Evolutionary conservation across 2,888 invertebrate genomes (phyloP).

Genomic region (Aphidoletes aphidimyza): DNA sequence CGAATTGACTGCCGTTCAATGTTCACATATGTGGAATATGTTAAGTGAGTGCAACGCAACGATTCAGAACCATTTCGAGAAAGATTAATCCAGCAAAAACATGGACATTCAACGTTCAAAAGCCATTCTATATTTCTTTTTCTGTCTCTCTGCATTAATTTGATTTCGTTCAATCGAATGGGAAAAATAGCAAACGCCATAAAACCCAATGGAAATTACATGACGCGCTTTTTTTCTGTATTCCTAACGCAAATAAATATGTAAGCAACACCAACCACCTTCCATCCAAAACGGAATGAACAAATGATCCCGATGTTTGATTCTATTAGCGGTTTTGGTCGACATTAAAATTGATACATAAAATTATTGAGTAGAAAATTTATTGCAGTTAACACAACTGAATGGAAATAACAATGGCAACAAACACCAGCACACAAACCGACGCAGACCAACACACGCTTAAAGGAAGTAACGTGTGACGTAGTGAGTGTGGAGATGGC

Average conservation of each 20-base stretch:
- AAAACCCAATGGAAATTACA: not conserved
- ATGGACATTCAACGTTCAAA: not conserved
- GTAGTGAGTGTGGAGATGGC: conserved; percentile 42
- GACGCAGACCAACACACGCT: not conserved
- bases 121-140: not conserved
- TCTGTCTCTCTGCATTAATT: not conserved
- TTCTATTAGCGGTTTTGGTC: conserved; percentile 52
- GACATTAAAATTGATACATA: conserved; percentile 56
- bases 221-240: not conserved
- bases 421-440: not conserved
- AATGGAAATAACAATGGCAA: conserved; percentile 21
- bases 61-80: conserved; percentile 37
- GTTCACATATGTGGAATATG: not conserved
- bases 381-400: conserved; percentile 50
- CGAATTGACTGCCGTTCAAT: conserved; percentile 14
- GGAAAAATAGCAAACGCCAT: conserved; percentile 44
- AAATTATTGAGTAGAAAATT: conserved; percentile 55
- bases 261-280: conserved; percentile 48
- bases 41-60: not conserved
- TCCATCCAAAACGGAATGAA: not conserved
- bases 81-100: not conserved
- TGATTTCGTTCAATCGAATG: not conserved
- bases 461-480: conserved; percentile 45
- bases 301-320: conserved; percentile 21
- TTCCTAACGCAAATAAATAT: conserved; percentile 5